A percentile compares a stretch with the other conserved stretches of the same genome.
Evolutionary conservation across 2,113 vertebrate species (phyloP).

Genomic region (Forbesichthys agassizii): DNA sequence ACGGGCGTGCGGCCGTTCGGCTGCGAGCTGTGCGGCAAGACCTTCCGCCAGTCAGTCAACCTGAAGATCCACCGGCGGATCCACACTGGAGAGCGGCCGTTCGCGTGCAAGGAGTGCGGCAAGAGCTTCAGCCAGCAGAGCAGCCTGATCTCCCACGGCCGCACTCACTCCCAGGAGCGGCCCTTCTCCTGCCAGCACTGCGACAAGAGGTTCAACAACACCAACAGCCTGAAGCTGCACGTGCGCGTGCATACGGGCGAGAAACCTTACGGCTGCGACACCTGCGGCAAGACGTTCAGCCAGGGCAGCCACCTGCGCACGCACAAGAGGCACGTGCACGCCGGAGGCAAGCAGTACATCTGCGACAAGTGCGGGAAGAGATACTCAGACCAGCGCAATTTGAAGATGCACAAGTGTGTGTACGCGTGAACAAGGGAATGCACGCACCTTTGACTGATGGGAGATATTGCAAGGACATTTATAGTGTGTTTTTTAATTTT

Average conservation of each 20-base stretch:
- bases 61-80: slow-evolving; percentile 74
- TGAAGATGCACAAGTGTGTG: slow-evolving; percentile 75
- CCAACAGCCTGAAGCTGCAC: slow-evolving; percentile 77
- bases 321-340: slow-evolving; percentile 73
- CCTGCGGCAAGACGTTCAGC: slow-evolving; percentile 71
- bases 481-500: too few species aligned
- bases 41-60: slow-evolving; percentile 72
- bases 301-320: slow-evolving; percentile 77
- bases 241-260: slow-evolving; percentile 71
- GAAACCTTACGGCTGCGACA: slow-evolving; percentile 71
- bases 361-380: slow-evolving; percentile 76
- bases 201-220: slow-evolving; percentile 73
- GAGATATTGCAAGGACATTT: too few species aligned
- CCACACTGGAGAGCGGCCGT: slow-evolving; percentile 77
- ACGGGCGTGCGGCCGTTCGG: slow-evolving; percentile 61
- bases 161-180: slow-evolving; percentile 67
- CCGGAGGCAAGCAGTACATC: slow-evolving; percentile 77
- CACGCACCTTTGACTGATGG: too few species aligned
- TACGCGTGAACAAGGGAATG: slow-evolving; percentile 47
- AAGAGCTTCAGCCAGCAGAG: slow-evolving; percentile 78
- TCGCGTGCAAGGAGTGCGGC: slow-evolving; percentile 68
- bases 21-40: slow-evolving; percentile 73
- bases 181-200: slow-evolving; percentile 66
- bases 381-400: slow-evolving; percentile 73
- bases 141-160: slow-evolving; percentile 71